A percentile compares a stretch with the other conserved stretches of the same genome.
These are phyloP conservation scores for Pogonus chalceus DNA, from an alignment of 1,140 invertebrate genomes.

Conservation along the genomic window DNA sequence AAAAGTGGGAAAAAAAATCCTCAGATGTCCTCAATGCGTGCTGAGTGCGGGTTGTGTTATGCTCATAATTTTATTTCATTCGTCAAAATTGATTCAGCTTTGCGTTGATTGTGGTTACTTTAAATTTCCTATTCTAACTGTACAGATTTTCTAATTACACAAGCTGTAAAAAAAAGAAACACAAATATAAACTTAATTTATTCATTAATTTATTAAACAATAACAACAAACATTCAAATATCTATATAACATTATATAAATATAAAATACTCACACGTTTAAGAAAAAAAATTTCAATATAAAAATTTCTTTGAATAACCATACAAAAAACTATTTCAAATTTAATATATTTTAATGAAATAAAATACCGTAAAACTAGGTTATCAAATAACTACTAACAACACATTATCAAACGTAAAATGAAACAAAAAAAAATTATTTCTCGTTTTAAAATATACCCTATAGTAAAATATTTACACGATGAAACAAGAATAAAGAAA, in stretches of 20 bases:
- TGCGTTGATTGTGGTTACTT: conserved; percentile 41
- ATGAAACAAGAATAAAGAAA: background rate
- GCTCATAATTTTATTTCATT: conserved; percentile 38
- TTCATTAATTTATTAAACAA: too few species aligned
- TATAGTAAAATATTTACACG: background rate
- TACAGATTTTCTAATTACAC: conserved; percentile 66
- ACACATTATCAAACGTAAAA: background rate
- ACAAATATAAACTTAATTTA: background rate
- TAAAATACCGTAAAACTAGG: background rate
- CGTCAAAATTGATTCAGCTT: conserved; percentile 30
- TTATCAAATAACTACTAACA: background rate
- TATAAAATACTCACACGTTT: too few species aligned
- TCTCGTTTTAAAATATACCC: too few species aligned
- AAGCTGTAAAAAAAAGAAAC: conserved; percentile 50
- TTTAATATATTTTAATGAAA: too few species aligned
- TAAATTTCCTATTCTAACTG: conserved; percentile 51
- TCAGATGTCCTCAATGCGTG: conserved; percentile 87
- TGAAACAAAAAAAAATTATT: background rate
- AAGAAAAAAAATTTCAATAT: too few species aligned
- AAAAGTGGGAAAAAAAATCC: conserved; percentile 54
- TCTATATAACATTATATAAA: too few species aligned
- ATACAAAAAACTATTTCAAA: too few species aligned
- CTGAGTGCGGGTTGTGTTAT: conserved; percentile 61
- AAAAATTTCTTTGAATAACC: too few species aligned
- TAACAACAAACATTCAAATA: too few species aligned